Percentiles rank a stretch among this genome's conserved stretches.
Conservation (phyloP, 2,113 vertebrate species). For the Micronisus gabar region DNA sequence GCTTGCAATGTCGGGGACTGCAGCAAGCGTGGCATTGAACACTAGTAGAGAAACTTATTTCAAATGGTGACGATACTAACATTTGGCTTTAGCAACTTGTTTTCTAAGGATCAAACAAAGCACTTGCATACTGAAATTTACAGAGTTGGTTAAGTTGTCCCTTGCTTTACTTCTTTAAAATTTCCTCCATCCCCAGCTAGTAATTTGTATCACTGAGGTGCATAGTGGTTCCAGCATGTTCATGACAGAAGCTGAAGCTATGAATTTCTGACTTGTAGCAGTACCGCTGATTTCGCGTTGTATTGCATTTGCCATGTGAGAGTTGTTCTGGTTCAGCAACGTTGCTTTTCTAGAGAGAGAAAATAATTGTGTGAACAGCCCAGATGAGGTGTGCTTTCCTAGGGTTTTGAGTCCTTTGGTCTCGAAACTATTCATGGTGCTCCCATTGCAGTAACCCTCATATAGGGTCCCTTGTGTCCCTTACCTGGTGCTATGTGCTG, state of each 20-base stretch:
- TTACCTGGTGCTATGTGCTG: accelerated
- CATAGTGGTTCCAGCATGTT: background rate
- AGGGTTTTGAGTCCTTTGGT: background rate
- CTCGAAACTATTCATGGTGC: accelerated
- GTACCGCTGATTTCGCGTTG: accelerated
- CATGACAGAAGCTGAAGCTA: background rate
- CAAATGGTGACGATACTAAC: background rate
- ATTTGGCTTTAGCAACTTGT: background rate
- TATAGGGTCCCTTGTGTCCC: background rate
- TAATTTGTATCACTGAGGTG: background rate
- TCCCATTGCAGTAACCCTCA: background rate
- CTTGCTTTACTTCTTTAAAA: background rate
- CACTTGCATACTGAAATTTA: background rate
- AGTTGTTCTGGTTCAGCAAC: background rate
- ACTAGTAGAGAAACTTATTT: background rate
- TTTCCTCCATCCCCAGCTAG: background rate
- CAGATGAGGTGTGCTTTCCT: background rate
- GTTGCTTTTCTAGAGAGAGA: background rate
- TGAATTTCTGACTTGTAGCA: background rate
- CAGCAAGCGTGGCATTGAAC: too few relatives aligned
- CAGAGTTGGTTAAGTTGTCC: background rate
- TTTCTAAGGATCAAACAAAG: background rate
- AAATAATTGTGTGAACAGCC: too few relatives aligned
- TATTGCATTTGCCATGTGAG: background rate
- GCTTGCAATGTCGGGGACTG: accelerated